Evolutionary conservation across 2,888 invertebrate species (phyloP).

Genomic region (Drosophila phalerata): DNA sequence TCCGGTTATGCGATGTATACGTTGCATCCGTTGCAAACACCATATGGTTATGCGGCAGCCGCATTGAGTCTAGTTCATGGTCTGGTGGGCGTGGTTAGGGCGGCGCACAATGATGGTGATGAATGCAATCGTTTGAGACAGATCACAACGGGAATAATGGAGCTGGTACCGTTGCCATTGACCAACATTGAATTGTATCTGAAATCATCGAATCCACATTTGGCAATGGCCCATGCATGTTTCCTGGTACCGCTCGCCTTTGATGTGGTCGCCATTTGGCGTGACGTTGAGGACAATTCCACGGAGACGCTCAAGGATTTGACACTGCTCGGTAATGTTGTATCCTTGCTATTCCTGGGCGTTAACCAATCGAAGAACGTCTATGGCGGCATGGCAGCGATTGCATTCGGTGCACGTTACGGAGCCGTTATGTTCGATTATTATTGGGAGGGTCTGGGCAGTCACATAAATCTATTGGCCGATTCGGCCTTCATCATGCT

Average conservation of each 20-base stretch:
- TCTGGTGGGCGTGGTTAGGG: slow-evolving; percentile 68
- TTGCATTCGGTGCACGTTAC: slow-evolving; percentile 65
- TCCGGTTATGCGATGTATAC: slow-evolving; percentile 75
- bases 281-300: slow-evolving; percentile 57
- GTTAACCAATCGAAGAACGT: slow-evolving; percentile 66
- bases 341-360: slow-evolving; percentile 74
- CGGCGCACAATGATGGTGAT: slow-evolving; percentile 47
- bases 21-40: slow-evolving; percentile 64
- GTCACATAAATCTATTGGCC: slow-evolving; percentile 55
- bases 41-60: slow-evolving; percentile 75
- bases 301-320: slow-evolving; percentile 73
- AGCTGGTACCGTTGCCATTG: slow-evolving; percentile 73
- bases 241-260: slow-evolving; percentile 76
- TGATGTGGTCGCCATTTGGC: slow-evolving; percentile 64
- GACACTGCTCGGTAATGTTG: slow-evolving; percentile 76
- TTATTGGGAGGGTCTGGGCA: slow-evolving; percentile 59
- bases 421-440: slow-evolving; percentile 66
- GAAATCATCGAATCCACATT: slow-evolving; percentile 55
- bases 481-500: slow-evolving; percentile 63
- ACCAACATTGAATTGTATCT: slow-evolving; percentile 77
- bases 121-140: slow-evolving; percentile 52
- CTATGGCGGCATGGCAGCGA: slow-evolving; percentile 66
- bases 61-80: slow-evolving; percentile 73
- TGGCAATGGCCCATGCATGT: slow-evolving; percentile 75
- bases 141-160: slow-evolving; percentile 66